Evolutionary conservation across 2,888 invertebrate genomes (phyloP).

Genomic region (Calliopum simillimum): DNA sequence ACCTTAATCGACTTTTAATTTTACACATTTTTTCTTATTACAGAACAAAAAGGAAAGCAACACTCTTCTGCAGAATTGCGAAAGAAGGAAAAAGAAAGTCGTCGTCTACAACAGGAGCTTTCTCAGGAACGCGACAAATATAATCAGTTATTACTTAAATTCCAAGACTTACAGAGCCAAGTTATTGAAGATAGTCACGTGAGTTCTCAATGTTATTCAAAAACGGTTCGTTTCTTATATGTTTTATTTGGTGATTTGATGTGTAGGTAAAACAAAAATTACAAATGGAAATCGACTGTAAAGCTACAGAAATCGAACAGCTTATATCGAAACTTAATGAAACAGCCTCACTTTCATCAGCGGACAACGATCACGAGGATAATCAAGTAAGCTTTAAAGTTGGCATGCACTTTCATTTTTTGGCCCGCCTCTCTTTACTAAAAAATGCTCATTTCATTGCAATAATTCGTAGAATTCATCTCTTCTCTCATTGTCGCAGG

Average conservation of each 20-base stretch:
- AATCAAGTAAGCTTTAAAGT: constrained; percentile 64
- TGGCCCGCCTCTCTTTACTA: constrained; percentile 22
- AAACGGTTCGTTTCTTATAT: constrained; percentile 1
- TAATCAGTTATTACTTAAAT: constrained; percentile 85
- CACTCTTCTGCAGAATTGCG: constrained; percentile 81
- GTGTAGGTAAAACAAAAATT: constrained; percentile 74
- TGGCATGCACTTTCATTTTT: constrained; percentile 17
- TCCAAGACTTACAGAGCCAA: constrained; percentile 88
- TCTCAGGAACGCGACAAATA: constrained; percentile 95
- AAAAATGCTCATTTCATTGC: constrained; percentile 31
- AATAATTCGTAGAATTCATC: constrained; percentile 55
- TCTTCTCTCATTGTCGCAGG: constrained; percentile 67
- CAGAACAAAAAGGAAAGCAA: constrained; percentile 82
- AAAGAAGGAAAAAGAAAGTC: constrained; percentile 94
- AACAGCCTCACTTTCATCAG: constrained; percentile 91
- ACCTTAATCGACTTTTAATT: too few relatives aligned
- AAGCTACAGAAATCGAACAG: constrained; percentile 96
- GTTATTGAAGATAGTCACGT: constrained; percentile 83
- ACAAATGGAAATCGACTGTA: constrained; percentile 97
- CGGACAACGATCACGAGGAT: constrained; percentile 86
- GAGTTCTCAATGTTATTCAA: constrained; percentile 47
- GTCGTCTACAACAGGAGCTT: constrained; percentile 93
- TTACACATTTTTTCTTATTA: constrained; percentile 7
- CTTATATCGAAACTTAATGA: constrained; percentile 89
- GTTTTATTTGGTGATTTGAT: not conserved